These are phyloP conservation scores for Caenorhabditis latens DNA, from an alignment of 1,140 invertebrate genomes.

Conservation along the genomic window DNA sequence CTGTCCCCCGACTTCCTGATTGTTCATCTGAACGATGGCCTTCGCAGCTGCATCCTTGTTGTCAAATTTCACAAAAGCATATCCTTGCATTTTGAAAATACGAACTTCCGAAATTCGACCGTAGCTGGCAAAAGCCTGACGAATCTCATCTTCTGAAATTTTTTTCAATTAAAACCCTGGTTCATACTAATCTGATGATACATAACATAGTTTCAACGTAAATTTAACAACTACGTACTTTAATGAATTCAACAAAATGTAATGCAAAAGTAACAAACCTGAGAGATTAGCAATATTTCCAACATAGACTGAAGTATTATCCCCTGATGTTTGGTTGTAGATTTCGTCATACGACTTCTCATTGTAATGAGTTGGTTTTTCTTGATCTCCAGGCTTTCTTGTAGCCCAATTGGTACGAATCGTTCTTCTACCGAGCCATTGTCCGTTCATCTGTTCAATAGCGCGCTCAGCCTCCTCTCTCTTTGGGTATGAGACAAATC, in stretches of 20 bases:
- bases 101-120: conserved; percentile 96
- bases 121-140: conserved; percentile 93
- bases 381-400: conserved; percentile 62
- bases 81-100: conserved; percentile 99
- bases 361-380: conserved; percentile 30
- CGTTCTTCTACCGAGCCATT: conserved; percentile 96
- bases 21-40: conserved; percentile 96
- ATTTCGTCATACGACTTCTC: conserved; percentile 90
- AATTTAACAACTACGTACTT: too few species aligned
- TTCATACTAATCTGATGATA: too few species aligned
- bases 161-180: too few species aligned
- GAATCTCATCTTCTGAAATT: conserved; percentile 89
- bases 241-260: not conserved
- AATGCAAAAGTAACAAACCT: conserved; percentile 59
- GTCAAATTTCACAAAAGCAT: conserved; percentile 97
- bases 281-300: conserved; percentile 84
- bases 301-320: conserved; percentile 99
- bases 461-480: conserved; percentile 99
- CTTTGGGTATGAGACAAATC: conserved; percentile 98
- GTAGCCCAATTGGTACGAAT: conserved; percentile 85
- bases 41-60: conserved; percentile 97
- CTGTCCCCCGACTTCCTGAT: conserved; percentile 95
- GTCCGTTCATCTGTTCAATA: conserved; percentile 97
- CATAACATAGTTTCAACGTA: too few species aligned
- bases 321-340: conserved; percentile 95